These are phyloP conservation scores for Geotrypetes seraphini DNA, from an alignment of 2,797 vertebrate genomes.

Conservation along the genomic window DNA sequence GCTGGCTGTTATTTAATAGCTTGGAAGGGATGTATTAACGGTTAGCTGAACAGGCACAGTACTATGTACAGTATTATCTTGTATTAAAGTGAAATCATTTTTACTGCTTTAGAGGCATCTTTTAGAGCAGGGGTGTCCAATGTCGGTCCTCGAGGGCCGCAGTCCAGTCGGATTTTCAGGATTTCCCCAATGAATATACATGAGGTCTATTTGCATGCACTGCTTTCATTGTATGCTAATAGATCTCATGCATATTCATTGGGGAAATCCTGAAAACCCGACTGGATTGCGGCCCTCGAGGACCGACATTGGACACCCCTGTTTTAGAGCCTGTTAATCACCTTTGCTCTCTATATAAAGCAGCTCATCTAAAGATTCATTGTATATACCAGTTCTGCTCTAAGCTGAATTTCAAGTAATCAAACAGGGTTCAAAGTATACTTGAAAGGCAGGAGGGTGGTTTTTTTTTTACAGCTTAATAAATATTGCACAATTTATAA, in stretches of 20 bases:
- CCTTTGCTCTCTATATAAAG: conserved; percentile 12
- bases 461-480: conserved; percentile 16
- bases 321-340: conserved; percentile 9
- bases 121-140: no score
- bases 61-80: no score
- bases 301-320: no score
- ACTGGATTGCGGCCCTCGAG: no score
- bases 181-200: no score
- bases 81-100: conserved; percentile 8
- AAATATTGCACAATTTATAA: conserved; percentile 21
- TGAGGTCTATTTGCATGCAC: no score
- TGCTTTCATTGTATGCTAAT: no score
- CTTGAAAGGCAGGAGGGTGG: conserved; percentile 17
- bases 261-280: no score
- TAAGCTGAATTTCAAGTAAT: conserved; percentile 11
- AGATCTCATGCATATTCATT: no score
- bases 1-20: no score
- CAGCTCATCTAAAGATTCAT: conserved; percentile 5
- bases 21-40: conserved; percentile 9
- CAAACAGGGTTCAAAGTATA: conserved; percentile 23
- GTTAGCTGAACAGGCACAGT: conserved; percentile 1
- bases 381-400: conserved; percentile 9
- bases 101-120: conserved; percentile 1
- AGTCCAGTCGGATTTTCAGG: no score
- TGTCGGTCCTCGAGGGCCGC: no score